Base-by-base conservation (phyloP, 2,113 vertebrate species). In the Periophthalmus modestus region DNA sequence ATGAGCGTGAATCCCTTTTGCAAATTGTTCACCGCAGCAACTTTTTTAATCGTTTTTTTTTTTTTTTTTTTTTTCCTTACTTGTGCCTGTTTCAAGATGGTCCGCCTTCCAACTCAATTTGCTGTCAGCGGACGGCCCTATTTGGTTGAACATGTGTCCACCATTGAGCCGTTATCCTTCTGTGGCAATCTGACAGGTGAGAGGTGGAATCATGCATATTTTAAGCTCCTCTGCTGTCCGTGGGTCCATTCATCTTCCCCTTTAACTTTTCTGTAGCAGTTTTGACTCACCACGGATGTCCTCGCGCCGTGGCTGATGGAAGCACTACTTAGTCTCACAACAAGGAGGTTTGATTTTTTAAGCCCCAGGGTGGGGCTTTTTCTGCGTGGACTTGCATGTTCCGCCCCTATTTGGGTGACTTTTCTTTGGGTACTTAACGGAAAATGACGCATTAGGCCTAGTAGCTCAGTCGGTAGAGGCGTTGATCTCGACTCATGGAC, bases 81-180 rank as follows among this genome's bases (percentile, higher is more conserved):
- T 81, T 13, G 72, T 66, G 80, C 39, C 73, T 82, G 72, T 85
- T 84, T 62, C 85, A 90, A 89, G 80, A 88, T 88, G 89, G 87
- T n/a, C 88, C 80, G 58, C 79, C 72, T 79, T 91, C 91, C 88
- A 91, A 87, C 78, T 88, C 83, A 87, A 90, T 88, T 88, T 91
- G 85, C 70, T 82, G 84, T 86, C 89, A 89, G 84, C 48, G 52
- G 78, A n/a, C 87, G 77, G 63, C 81, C 71, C 85, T 78, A 85
- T 89, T 89, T 92, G 81, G 89, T 79, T 87, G 78, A 90, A 90
- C 91, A 87, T 83, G 87, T 88, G 87, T 93, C 78, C 83, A 83
- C 75, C 80, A 77, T 88, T 83, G 88, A 87, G 80, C 86, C 73
- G 86, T 84, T 73, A 83, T 86, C 82, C 84, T 71, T 71, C 77